Evolutionary conservation across 2,113 vertebrate genomes (phyloP).

Genomic region (Archocentrus centrarchus): DNA sequence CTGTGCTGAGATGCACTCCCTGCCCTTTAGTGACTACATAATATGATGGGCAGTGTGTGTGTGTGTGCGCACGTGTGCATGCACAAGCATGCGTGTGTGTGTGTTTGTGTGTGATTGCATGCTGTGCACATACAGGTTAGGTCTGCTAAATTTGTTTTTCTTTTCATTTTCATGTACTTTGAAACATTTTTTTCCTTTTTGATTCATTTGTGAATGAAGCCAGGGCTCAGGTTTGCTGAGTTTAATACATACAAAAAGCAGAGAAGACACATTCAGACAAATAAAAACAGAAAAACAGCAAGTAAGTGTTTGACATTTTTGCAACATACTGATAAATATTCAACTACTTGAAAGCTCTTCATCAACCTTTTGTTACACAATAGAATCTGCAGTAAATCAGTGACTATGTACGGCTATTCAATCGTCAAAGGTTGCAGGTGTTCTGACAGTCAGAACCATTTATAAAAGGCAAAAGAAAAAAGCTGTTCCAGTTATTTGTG

Average conservation of each 20-base stretch:
- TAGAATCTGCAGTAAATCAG: slow-evolving; percentile 19
- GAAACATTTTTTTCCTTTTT: neutral
- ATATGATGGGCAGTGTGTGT: neutral
- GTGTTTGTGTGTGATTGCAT: neutral
- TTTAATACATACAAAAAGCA: neutral
- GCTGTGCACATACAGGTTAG: neutral
- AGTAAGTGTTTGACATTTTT: slow-evolving; percentile 9
- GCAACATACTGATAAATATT: slow-evolving; percentile 31
- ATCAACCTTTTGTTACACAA: neutral
- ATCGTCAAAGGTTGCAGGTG: neutral
- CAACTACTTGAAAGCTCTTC: neutral
- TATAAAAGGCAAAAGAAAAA: neutral
- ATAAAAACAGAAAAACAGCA: neutral
- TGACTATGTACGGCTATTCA: neutral
- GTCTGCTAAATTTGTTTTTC: neutral
- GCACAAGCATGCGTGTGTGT: neutral
- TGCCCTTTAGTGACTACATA: slow-evolving; percentile 45
- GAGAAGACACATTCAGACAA: fast-evolving
- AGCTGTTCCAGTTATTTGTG: neutral
- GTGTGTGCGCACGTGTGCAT: neutral
- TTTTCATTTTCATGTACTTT: neutral
- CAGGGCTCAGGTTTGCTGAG: fast-evolving
- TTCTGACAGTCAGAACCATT: neutral
- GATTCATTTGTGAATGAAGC: neutral
- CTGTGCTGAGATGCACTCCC: slow-evolving; percentile 15